Conservation (phyloP, 1,140 invertebrate genomes). For the Thaumatotibia leucotreta region DNA sequence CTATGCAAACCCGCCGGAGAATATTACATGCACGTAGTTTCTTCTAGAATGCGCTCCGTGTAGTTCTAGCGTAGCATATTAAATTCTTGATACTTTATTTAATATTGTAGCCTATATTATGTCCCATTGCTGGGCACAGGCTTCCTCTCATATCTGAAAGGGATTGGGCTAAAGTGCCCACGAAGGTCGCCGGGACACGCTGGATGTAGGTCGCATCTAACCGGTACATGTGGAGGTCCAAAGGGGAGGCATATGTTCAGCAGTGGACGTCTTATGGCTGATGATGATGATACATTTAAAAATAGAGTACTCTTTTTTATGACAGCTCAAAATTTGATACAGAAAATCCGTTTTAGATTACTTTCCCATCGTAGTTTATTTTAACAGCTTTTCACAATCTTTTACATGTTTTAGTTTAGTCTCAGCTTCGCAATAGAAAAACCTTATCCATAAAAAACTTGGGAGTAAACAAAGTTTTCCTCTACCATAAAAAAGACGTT, state of each 20-base stretch:
- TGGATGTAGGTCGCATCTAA: no score
- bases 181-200: no score
- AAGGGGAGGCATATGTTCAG: no score
- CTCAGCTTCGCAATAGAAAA: not conserved
- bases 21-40: not conserved
- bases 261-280: no score
- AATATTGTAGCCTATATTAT: not conserved
- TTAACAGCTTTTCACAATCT: no score
- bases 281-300: no score
- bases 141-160: not conserved
- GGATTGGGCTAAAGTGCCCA: not conserved
- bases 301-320: no score
- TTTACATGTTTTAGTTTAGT: not conserved
- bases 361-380: no score
- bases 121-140: not conserved
- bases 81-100: not conserved
- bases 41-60: not conserved
- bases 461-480: not conserved
- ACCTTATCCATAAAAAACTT: not conserved
- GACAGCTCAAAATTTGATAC: no score
- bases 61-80: not conserved
- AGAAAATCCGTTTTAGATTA: no score
- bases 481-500: not conserved
- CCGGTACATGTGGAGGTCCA: no score
- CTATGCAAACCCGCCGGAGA: not conserved